A percentile compares a stretch with the other conserved stretches of the same genome.
Conservation (phyloP, 2,888 invertebrate genomes). For the Rhogogaster chlorosoma region DNA sequence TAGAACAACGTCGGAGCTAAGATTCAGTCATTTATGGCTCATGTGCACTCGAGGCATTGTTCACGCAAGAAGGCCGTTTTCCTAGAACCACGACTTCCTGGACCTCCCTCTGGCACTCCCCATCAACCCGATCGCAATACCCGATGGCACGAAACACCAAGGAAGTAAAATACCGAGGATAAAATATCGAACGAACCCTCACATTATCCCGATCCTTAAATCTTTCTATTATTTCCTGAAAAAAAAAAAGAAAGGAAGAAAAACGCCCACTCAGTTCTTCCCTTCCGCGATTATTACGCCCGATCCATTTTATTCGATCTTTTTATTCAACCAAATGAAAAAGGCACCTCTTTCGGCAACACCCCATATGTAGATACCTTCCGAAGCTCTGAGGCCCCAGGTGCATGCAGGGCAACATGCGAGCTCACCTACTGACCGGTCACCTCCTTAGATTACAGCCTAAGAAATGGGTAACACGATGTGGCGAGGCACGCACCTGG, state of each 20-base stretch:
- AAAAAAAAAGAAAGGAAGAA: background rate
- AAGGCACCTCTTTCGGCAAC: conserved; percentile 1
- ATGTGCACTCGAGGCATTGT: conserved; percentile 57
- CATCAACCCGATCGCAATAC: conserved; percentile 33
- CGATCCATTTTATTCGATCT: background rate
- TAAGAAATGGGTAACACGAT: conserved; percentile 71
- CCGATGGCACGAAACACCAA: conserved; percentile 31
- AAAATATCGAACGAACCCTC: background rate
- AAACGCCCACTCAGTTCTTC: background rate
- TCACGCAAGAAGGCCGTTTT: conserved; percentile 69
- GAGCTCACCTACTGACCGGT: conserved; percentile 66
- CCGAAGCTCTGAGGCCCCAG: background rate
- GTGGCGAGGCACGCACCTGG: conserved; percentile 68
- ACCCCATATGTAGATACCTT: conserved; percentile 35
- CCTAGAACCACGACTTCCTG: conserved; percentile 55
- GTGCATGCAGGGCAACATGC: conserved; percentile 59
- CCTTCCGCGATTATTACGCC: background rate
- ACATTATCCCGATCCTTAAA: background rate
- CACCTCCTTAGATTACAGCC: conserved; percentile 73
- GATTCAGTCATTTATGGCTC: conserved; percentile 38
- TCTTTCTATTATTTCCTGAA: background rate
- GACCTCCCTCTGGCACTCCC: conserved; percentile 45
- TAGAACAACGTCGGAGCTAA: conserved; percentile 20
- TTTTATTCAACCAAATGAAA: background rate
- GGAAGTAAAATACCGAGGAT: background rate